phyloP scores from a whole-genome alignment of 2,888 invertebrate genomes.

The Pedicia rivosa region DNA sequence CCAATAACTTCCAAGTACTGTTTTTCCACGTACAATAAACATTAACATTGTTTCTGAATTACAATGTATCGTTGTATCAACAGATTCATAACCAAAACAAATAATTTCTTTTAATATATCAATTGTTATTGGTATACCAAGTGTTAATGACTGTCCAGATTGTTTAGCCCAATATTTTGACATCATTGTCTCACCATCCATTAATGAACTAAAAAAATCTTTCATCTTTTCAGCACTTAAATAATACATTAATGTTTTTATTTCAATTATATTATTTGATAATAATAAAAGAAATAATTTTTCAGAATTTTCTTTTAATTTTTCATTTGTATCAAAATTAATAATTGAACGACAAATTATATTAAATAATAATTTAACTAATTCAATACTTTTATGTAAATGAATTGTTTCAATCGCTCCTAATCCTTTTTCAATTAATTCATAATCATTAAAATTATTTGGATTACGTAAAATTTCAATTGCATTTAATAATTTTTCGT shows the following conservation, averaged over 20 bases:
- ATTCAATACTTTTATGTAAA: slow-evolving; percentile 18
- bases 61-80: slow-evolving; percentile 8
- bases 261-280: slow-evolving; percentile 14
- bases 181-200: slow-evolving; percentile 19
- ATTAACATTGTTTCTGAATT: slow-evolving; percentile 19
- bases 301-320: slow-evolving; percentile 18
- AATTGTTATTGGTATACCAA: slow-evolving; percentile 23
- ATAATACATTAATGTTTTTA: slow-evolving; percentile 15
- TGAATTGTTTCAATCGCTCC: slow-evolving; percentile 15
- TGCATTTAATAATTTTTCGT: slow-evolving; percentile 11
- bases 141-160: slow-evolving; percentile 12
- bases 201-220: slow-evolving; percentile 20
- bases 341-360: slow-evolving; percentile 14
- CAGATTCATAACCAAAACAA: slow-evolving; percentile 13
- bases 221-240: slow-evolving; percentile 17
- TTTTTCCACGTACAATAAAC: slow-evolving; percentile 20
- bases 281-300: slow-evolving; percentile 18
- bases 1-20: slow-evolving; percentile 16
- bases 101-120: slow-evolving; percentile 20
- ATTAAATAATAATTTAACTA: slow-evolving; percentile 18
- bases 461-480: slow-evolving; percentile 13
- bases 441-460: slow-evolving; percentile 8
- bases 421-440: slow-evolving; percentile 14
- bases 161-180: slow-evolving; percentile 15
- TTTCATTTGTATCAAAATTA: slow-evolving; percentile 12